Evolutionary conservation across 2,113 vertebrate species (phyloP), one percentile per base, ranked within the genome.

Genomic region (Hyaena hyaena): DNA sequence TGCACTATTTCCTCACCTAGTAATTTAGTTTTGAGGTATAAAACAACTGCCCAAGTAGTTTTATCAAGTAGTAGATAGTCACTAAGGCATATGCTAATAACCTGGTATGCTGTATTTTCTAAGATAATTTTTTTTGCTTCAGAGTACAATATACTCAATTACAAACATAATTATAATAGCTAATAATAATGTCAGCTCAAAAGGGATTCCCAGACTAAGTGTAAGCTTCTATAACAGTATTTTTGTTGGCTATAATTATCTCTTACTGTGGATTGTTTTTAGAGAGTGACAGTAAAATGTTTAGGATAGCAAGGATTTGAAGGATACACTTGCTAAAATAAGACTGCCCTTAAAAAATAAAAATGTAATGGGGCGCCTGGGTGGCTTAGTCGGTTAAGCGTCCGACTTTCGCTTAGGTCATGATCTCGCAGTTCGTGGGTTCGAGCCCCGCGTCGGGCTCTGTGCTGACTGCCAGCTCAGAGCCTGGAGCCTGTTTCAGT

Each of bases 301-400:
- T 84, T 63, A 71, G 23, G 5, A 80, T 87, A 76, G 33, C 24
- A 82, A 82, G 15, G 16, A 17, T 86, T 58, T 76, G 31, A 91
- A 94, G 26, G 16, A 19, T 55, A 50, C 9, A 68, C 17, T 85
- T 95, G 61, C 43, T 91, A 88, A 94, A 92, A 82, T 91, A 88
- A 17, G 7, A 73, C 31, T 74, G 45, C 1, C 31, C 35, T 90
- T 92, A 84, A 28, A 39, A 87, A 39, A 39, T 39, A 39, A 87
- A 69, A 9, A 61, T 77, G 68, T 3, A 80, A 77, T 35, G 16
- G n/a, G n/a, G n/a, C n/a, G n/a, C n/a, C n/a, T n/a, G n/a, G n/a
- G n/a, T n/a, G n/a, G n/a, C n/a, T n/a, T n/a, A n/a, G n/a, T n/a
- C n/a, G n/a, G n/a, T n/a, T n/a, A n/a, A n/a, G n/a, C n/a, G n/a